Evolutionary conservation across 92 coral and sea anemone species (phyloP), one percentile per base, ranked within the genome.

Genomic region (Meandrina meandrites): DNA sequence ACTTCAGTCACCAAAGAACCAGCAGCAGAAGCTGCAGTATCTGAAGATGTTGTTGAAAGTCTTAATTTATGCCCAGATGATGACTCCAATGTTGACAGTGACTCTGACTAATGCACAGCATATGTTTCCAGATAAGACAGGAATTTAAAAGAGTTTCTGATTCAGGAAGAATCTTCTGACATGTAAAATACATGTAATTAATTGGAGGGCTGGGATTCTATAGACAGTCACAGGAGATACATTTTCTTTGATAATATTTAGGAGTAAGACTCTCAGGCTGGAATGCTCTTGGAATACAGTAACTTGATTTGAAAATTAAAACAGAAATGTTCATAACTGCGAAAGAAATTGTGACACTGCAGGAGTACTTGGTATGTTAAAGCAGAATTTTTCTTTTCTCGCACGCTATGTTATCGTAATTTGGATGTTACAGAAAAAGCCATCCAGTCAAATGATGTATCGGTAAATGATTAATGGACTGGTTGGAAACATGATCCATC

Each of bases 11-110:
- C 47, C 16, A 51, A 79, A 79, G 82, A 79, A 28, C 69, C 15
- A 79, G 47, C 69, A 79, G 60, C 60, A 56, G 50, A 79, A 21
- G 81, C 80, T 72, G 87, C 72, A 4, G 54, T 69, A 14, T 35
- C 56, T 28, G 75, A 73, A 50, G 87, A 84, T 9, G 16, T 74
- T 5, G 40, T 83, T 35, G 54, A 28, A n/a, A 70, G 73, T 17
- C 53, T 57, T 15, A 74, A 74, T 74, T 74, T 74, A 45, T 76
- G 60, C 35, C 80, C 19, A 48, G 80, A 50, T 50, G 58, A 27
- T 47, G 62, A 50, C 35, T 47, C 80, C 30, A 76, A 12, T 45
- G 54, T 24, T 40, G 80, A 76, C 32, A 47, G 80, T 30, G 81
- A 50, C 62, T 48, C 40, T 17, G 42, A 48, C 64, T 27, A 27